A percentile compares a stretch with the other conserved stretches of the same genome.
phyloP scores from a whole-genome alignment of 2,113 vertebrate species.

The Platichthys flesus region DNA sequence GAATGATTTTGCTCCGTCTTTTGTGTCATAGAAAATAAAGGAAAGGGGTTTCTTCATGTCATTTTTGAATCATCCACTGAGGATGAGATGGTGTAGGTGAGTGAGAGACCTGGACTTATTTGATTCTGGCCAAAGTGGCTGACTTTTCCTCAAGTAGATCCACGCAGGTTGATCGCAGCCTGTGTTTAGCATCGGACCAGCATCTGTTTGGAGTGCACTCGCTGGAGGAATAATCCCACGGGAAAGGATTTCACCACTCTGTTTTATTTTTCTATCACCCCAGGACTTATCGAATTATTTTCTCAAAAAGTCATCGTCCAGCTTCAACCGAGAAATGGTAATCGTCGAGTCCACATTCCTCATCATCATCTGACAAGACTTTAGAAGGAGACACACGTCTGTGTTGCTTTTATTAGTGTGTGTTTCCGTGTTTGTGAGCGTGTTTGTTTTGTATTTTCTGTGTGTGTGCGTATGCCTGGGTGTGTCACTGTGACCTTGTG shows the following conservation, averaged over 20 bases:
- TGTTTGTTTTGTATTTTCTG: slow-evolving; percentile 77
- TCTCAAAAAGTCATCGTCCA: slow-evolving; percentile 39
- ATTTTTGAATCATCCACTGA: slow-evolving; percentile 34
- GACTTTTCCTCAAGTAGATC: slow-evolving; percentile 56
- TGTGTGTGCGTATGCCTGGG: slow-evolving; percentile 49
- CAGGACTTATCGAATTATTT: slow-evolving; percentile 36
- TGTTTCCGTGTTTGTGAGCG: slow-evolving; percentile 78
- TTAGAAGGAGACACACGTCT: slow-evolving; percentile 70
- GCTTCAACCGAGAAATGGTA: slow-evolving; percentile 31
- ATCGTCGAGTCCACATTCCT: slow-evolving; percentile 45
- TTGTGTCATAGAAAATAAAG: slow-evolving; percentile 31
- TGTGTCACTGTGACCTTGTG: slow-evolving; percentile 76
- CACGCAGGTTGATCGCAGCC: slow-evolving; percentile 33
- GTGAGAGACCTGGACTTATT: slow-evolving; percentile 45
- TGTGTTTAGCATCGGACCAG: slow-evolving; percentile 57
- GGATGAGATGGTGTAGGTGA: slow-evolving; percentile 43
- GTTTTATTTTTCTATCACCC: slow-evolving; percentile 75
- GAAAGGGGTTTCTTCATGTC: slow-evolving; percentile 43
- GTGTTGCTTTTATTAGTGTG: slow-evolving; percentile 75
- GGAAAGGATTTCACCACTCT: slow-evolving; percentile 60
- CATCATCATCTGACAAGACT: slow-evolving; percentile 54
- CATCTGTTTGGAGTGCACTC: slow-evolving; percentile 55
- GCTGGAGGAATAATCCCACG: slow-evolving; percentile 50
- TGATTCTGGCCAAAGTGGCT: slow-evolving; percentile 40
- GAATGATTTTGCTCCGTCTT: slow-evolving; percentile 30